phyloP scores from a whole-genome alignment of 2,888 invertebrate species.

The Cenopis cana region DNA sequence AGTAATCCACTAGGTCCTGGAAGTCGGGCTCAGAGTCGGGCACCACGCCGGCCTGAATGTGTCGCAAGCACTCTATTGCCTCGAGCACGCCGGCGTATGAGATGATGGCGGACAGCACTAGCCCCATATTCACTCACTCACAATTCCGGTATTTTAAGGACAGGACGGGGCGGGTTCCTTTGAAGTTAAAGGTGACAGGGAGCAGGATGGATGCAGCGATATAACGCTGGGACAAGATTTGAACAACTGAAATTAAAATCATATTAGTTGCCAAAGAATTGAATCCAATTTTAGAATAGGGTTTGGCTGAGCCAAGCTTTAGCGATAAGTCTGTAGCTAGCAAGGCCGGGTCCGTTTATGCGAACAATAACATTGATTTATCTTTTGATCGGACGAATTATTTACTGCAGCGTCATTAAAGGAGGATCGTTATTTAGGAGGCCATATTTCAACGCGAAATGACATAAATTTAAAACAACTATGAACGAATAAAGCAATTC shows the following conservation, averaged over 20 bases:
- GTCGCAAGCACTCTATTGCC: slow-evolving; percentile 84
- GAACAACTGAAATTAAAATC: slow-evolving; percentile 85
- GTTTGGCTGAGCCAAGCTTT: slow-evolving; percentile 77
- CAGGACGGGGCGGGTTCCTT: slow-evolving; percentile 59
- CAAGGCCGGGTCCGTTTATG: slow-evolving; percentile 55
- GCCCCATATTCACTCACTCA: slow-evolving; percentile 85
- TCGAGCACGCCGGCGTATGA: slow-evolving; percentile 91
- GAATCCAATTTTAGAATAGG: slow-evolving; percentile 79
- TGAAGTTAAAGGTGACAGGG: slow-evolving; percentile 64
- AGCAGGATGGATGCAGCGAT: slow-evolving; percentile 74
- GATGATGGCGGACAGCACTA: slow-evolving; percentile 90
- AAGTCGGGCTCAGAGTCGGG: slow-evolving; percentile 74
- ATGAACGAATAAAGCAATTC: neutral
- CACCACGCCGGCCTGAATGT: slow-evolving; percentile 77
- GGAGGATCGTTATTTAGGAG: slow-evolving; percentile 14
- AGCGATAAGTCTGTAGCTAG: slow-evolving; percentile 52
- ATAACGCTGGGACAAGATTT: slow-evolving; percentile 79
- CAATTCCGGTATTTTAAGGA: slow-evolving; percentile 52
- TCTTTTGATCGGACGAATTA: slow-evolving; percentile 49
- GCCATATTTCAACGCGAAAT: slow-evolving; percentile 18
- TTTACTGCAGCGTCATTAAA: slow-evolving; percentile 50
- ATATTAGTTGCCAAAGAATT: slow-evolving; percentile 81
- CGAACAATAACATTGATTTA: slow-evolving; percentile 38
- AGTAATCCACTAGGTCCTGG: slow-evolving; percentile 73
- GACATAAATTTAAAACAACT: neutral